These are phyloP conservation scores for Folsomia candida DNA, from an alignment of 2,888 invertebrate species.

Conservation along the genomic window DNA sequence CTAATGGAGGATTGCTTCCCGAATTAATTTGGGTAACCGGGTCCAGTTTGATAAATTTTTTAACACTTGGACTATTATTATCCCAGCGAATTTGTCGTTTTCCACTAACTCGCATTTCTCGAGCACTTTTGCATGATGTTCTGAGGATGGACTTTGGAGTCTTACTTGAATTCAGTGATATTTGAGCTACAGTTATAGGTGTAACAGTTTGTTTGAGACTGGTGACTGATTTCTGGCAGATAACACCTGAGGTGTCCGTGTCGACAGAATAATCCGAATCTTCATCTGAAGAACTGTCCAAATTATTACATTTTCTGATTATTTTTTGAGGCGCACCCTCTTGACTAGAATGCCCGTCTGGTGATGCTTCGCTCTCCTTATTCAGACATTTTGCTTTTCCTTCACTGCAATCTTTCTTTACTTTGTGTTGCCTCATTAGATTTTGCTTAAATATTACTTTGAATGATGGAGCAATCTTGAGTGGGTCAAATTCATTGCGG, in stretches of 20 bases:
- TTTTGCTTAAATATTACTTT: conserved; percentile 27
- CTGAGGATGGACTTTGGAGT: conserved; percentile 33
- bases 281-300: conserved; percentile 30
- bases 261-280: conserved; percentile 1
- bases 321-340: not conserved
- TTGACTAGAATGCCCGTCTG: not conserved
- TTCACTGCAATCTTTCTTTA: not conserved
- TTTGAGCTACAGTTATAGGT: not conserved
- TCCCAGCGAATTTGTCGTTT: conserved; percentile 38
- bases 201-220: not conserved
- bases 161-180: not conserved
- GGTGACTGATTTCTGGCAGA: not conserved
- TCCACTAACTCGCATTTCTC: not conserved
- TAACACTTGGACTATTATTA: conserved; percentile 7
- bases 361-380: conserved; percentile 4
- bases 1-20: not conserved
- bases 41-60: not conserved
- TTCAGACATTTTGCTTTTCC: not conserved
- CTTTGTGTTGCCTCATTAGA: not conserved
- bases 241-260: no score
- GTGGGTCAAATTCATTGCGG: conserved; percentile 29
- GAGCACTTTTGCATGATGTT: not conserved
- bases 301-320: not conserved
- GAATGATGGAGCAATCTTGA: conserved; percentile 32
- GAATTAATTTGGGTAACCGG: not conserved